These are phyloP conservation scores for Limosa lapponica DNA, from an alignment of 2,797 vertebrate species.

Conservation along the genomic window DNA sequence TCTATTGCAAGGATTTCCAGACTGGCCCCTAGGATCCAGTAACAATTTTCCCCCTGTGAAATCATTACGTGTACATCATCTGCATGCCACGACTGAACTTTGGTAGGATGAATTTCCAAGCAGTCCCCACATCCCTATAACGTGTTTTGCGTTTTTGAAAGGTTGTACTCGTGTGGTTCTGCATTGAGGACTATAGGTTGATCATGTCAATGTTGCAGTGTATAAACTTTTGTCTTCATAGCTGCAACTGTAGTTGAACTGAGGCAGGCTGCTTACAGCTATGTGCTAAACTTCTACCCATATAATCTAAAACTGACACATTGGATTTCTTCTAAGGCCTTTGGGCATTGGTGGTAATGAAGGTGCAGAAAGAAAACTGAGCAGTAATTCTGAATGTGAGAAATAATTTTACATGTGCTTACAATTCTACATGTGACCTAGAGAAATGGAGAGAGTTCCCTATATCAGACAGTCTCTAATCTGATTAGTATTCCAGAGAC, in stretches of 20 bases:
- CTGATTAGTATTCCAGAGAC: conserved; percentile 51
- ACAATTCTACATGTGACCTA: not conserved
- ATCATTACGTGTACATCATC: not conserved
- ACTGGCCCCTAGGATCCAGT: not conserved
- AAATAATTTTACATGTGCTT: not conserved
- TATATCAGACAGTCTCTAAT: not conserved
- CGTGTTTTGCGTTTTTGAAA: not conserved
- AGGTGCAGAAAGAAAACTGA: not conserved
- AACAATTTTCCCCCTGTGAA: not conserved
- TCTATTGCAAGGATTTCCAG: not conserved
- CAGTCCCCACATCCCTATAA: not conserved
- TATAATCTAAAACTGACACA: not conserved
- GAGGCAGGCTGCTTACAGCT: not conserved
- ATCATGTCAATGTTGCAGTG: not conserved
- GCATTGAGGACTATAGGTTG: not conserved
- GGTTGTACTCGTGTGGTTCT: not conserved
- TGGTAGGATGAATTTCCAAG: not conserved
- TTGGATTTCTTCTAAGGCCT: not conserved
- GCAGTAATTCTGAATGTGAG: not conserved
- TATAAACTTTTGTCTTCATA: not conserved
- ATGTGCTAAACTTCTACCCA: not conserved
- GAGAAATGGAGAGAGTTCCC: not conserved
- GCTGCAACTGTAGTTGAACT: not conserved
- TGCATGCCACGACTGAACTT: accelerated
- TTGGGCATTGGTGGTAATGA: not conserved